Conservation (phyloP, 2,113 vertebrate species). For the Daphoenositta chrysoptera region DNA sequence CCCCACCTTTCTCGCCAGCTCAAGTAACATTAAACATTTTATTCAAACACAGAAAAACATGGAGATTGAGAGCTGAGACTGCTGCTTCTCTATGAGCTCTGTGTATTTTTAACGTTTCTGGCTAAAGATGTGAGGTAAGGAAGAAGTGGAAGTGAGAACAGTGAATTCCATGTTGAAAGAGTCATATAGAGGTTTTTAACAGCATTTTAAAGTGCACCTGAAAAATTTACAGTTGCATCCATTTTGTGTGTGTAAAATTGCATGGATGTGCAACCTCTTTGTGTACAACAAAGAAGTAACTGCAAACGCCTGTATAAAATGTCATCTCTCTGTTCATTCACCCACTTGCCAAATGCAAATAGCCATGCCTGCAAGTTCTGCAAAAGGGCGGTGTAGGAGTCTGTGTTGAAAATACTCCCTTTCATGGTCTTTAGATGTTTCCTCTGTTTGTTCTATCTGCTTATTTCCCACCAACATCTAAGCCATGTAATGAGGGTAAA, state of each 20-base stretch:
- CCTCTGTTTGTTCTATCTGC: background rate
- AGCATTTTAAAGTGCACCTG: slow-evolving; percentile 29
- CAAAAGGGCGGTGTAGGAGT: background rate
- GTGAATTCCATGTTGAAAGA: slow-evolving; percentile 50
- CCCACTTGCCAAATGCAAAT: slow-evolving; percentile 29
- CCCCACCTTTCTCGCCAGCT: slow-evolving; percentile 39
- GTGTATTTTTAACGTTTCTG: slow-evolving; percentile 49
- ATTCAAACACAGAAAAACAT: slow-evolving; percentile 49
- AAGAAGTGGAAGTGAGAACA: slow-evolving; percentile 49
- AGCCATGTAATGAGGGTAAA: background rate
- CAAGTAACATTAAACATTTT: slow-evolving; percentile 58
- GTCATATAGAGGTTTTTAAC: slow-evolving; percentile 34
- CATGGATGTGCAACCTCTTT: background rate
- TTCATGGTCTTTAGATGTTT: background rate
- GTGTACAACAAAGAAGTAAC: background rate
- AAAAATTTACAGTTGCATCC: background rate
- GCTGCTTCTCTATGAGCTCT: slow-evolving; percentile 23
- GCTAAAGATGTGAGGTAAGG: slow-evolving; percentile 41
- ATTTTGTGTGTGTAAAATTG: background rate
- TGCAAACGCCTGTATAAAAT: background rate
- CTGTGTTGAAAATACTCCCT: background rate
- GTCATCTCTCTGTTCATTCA: slow-evolving; percentile 21
- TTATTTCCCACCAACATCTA: background rate
- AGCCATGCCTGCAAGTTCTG: background rate
- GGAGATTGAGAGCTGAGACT: slow-evolving; percentile 7